phyloP scores from a whole-genome alignment of 2,888 invertebrate species.

The Noctuana brunneofusca region DNA sequence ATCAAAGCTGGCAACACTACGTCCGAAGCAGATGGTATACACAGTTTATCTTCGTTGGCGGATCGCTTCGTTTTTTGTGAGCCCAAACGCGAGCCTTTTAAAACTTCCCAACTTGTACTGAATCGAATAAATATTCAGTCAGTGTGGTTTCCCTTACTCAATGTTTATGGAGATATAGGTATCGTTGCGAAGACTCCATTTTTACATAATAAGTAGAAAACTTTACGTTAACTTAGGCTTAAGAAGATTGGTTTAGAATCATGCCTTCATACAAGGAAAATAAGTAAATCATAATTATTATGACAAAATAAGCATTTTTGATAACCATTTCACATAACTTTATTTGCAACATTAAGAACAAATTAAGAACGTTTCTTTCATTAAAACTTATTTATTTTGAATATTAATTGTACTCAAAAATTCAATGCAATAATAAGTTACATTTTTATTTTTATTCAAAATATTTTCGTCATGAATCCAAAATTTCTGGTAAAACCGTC shows the following conservation, averaged over 20 bases:
- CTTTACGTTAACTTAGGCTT: neutral
- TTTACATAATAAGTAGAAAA: conserved; percentile 23
- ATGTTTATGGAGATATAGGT: conserved; percentile 22
- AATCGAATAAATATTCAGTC: conserved; percentile 34
- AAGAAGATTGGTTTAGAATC: neutral
- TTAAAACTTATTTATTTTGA: too few relatives aligned
- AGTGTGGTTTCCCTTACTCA: conserved; percentile 33
- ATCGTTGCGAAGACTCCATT: conserved; percentile 3
- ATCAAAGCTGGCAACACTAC: conserved; percentile 26
- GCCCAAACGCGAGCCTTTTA: conserved; percentile 28
- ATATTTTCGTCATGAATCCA: neutral
- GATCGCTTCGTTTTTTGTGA: conserved; percentile 33
- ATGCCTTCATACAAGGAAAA: neutral
- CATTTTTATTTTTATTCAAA: neutral
- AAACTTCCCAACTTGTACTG: conserved; percentile 32
- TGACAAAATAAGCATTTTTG: too few relatives aligned
- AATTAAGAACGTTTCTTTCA: too few relatives aligned
- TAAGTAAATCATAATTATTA: too few relatives aligned
- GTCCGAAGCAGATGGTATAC: conserved; percentile 32
- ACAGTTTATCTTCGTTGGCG: conserved; percentile 34
- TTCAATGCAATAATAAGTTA: neutral
- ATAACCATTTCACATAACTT: too few relatives aligned
- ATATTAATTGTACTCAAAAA: too few relatives aligned
- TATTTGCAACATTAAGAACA: too few relatives aligned
- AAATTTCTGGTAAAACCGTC: neutral